Base-by-base conservation (phyloP, 2,113 vertebrate species). In the Plestiodon gilberti region DNA sequence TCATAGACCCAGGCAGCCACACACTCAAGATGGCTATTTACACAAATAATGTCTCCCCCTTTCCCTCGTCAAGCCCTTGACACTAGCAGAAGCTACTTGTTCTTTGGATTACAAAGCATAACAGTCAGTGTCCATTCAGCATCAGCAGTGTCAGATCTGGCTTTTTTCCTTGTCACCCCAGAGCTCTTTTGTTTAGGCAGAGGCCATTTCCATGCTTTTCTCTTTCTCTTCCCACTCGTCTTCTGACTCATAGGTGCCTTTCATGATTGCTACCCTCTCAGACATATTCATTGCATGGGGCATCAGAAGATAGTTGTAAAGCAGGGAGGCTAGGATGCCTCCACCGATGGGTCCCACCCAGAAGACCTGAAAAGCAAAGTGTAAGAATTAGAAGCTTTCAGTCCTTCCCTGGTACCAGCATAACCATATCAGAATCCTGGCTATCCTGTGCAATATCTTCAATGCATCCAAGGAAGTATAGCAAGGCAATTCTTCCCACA, bases 311-410 rank as follows among this genome's bases (percentile, higher is more conserved):
- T 97, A 97, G 94, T 97, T 97, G 93, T 98, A 97, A 61, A 97
- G 90, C 70, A 97, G 55, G 22, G 96, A 93, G 0, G 97, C 97
- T 78, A 97, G 76, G 86, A 95, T 70, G 4, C 96, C 97, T 2
- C 97, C 97, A 0, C 94, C 52, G 30, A 97, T 96, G 79, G 97
- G 97, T 3, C 97, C 97, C 4, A 97, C 96, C 97, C 97, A 98
- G 93, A 97, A 97, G 30, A 98, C 97, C 97, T 98, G 78, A 86
- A 87, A 61, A 89, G 81, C 76, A 4, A 86, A 43, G 20, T 55
- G 23, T n/a, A 79, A 23, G 17, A 9, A 35, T 78, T 40, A 55
- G 64, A 70, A 55, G 15, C 22, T 43, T 43, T 62, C 28, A 73
- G 28, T 43, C 22, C 78, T 20, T 22, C 23, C 17, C 17, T 57